Base-by-base conservation (phyloP, 1,140 invertebrate species). In the Drosophila pallidifrons region DNA sequence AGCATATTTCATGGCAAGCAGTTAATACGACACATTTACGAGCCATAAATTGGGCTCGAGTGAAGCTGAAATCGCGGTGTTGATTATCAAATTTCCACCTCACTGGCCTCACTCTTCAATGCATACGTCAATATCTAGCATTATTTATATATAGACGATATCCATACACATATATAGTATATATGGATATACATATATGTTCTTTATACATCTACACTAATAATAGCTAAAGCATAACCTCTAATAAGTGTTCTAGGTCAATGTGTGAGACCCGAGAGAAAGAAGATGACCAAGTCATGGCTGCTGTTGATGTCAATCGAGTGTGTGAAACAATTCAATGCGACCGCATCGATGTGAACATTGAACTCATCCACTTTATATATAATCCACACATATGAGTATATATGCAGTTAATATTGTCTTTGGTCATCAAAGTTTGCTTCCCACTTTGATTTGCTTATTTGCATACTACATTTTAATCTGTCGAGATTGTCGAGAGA, bases 241-340 rank as follows among this genome's bases (percentile, higher is more conserved):
- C 80, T 80, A 88, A 88, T 63, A 72, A 74, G 63, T 88, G 83
- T 80, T 87, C 82, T 87, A 87, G 82, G 82, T 87, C 82, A 87
- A 74, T 82, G 57, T 71, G 80, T 78, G 65, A 65, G 55, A 41
- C 43, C 43, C 76, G 41, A n/a, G 70, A 78, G 15, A 16, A 16
- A 57, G 35, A 57, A 3, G 49, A 38, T 10, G 52, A 57, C 7
- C 13, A 41, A 57, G 65, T 82, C 79, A 87, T 51, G 82, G 82
- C 82, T 86, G 52, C 32, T 66, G 66, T 38, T 80, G 77, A 79
- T 83, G 81, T 83, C 81, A 80, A 77, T 83, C 45, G 71, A 54
- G 71, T 60, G 71, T 60, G 47, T 25, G 5, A 38, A 54, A 73
- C 46, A 41, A 41, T 41, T 65, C 49, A 30, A 28, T 64, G 32